These are phyloP conservation scores for Neopelma chrysocephalum DNA, from an alignment of 2,797 vertebrate genomes.

Conservation along the genomic window DNA sequence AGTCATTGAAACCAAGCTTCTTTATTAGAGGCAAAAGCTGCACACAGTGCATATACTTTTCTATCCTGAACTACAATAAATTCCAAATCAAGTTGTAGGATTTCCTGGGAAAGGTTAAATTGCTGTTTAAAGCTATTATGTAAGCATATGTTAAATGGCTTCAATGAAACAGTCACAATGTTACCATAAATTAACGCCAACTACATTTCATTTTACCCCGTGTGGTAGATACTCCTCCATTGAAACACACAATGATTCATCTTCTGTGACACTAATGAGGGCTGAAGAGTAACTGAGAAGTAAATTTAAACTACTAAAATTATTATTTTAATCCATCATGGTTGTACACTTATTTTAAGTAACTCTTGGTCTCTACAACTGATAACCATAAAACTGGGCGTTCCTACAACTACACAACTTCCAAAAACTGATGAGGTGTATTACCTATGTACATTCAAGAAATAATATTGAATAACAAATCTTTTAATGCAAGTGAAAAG, in stretches of 20 bases:
- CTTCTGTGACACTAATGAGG: background rate
- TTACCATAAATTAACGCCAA: conserved; percentile 18
- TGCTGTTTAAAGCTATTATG: conserved; percentile 35
- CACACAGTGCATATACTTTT: background rate
- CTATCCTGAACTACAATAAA: background rate
- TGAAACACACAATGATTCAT: conserved; percentile 16
- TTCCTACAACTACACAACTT: background rate
- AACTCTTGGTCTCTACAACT: background rate
- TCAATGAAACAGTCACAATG: background rate
- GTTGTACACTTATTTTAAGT: background rate
- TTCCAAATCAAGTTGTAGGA: background rate
- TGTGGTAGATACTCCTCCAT: conserved; percentile 12
- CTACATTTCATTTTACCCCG: background rate
- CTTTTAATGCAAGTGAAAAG: background rate
- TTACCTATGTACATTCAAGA: background rate
- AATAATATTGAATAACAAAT: background rate
- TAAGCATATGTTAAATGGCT: conserved; percentile 9
- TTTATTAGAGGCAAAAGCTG: background rate
- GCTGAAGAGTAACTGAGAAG: background rate
- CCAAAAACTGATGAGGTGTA: background rate
- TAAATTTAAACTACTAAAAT: background rate
- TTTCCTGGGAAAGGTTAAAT: conserved; percentile 35
- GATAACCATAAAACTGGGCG: background rate
- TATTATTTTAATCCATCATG: background rate
- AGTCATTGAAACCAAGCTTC: background rate